Base-by-base conservation (phyloP, 1,140 invertebrate genomes). In the Cydia splendana region DNA sequence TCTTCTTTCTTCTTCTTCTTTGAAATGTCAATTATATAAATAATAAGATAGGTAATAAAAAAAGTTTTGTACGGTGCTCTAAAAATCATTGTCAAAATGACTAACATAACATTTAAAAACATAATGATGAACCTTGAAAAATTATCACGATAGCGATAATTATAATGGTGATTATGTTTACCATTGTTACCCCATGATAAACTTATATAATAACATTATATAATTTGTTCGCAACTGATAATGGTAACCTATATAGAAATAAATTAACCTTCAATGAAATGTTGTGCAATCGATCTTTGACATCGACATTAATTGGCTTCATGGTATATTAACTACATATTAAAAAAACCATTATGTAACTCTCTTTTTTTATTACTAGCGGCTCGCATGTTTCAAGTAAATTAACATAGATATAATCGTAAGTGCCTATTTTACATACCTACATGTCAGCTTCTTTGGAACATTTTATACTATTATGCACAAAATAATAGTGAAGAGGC, bases 281-380 rank as follows among this genome's bases (percentile, higher is more conserved):
- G 53, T 57, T 57, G 53, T n/a, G 53, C n/a, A 57, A 48, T 13
- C 45, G 45, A 57, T 57, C 53, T 57, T 57, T 57, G 53, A 57
- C 53, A 18, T 57, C 53, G 53, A 18, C 2, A 20, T 57, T 57
- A 20, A 57, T 57, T 20, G 53, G n/a, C 53, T n/a, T 18, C n/a
- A 57, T 18, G 15, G 13, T 48, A 48, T 12, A 13, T 45, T 45
- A 45, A 45, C 7, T 45, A 45, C 42, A 45, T 45, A 13, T 45
- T 13, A 1, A 45, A 45, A 45, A 45, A 45, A 12, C 0, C 42
- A 45, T 45, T 45, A 45, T 13, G 2, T 45, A 45, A 45, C 34
- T 38, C 6, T 38, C 34, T 38, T 4, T 38, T 4, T 7, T 38
- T 38, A 38, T 7, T 38, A 38, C 34, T 38, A 38, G 34, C 30